Evolutionary conservation across 2,797 vertebrate species (phyloP), one percentile per base, ranked within the genome.

Genomic region (Crocidura indochinensis): DNA sequence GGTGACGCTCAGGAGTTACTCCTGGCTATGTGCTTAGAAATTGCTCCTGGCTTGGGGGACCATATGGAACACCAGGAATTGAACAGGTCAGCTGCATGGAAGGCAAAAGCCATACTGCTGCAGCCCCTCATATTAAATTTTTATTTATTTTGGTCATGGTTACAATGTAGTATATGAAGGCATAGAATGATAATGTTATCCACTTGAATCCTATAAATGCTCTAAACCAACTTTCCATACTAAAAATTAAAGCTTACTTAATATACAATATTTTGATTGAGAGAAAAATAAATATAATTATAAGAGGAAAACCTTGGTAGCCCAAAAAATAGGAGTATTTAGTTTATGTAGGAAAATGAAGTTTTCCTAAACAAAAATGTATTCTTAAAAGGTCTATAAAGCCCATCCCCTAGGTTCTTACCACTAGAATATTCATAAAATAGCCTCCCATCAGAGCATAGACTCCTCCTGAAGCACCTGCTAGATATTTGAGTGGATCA

Each of bases 401-500:
- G 62, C 67, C 38, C 31, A 85, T 86, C 81, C 27, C 80, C 80
- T 27, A 80, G 90, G 80, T 87, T 93, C 98, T 98, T 97, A 99
- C 99, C 98, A 99, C 98, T 38, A 99, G 80, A 49, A 98, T 98
- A 27, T 99, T 99, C 98, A 99, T 99, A 65, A 99, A 99, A 94
- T 98, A 99, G 27, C 99, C 99, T 64, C 99, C 99, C 0, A 99
- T 97, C 27, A 99, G 98, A 12, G 99, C 99, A 51, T 99, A 99
- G 75, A 99, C 99, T 2, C 99, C 99, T 31, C 99, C 99, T 8
- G 99, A 99, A 4, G 99, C 99, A 6, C 99, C 99, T 87, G 99
- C 99, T 47, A 99, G 96, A 65, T 97, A 98, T 71, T 97, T 98
- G 86, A 94, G 84, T 8, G 99, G 98, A 94, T 99, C 99, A 98